Base-by-base conservation (phyloP, 2,113 vertebrate species). In the Symphodus melops region DNA sequence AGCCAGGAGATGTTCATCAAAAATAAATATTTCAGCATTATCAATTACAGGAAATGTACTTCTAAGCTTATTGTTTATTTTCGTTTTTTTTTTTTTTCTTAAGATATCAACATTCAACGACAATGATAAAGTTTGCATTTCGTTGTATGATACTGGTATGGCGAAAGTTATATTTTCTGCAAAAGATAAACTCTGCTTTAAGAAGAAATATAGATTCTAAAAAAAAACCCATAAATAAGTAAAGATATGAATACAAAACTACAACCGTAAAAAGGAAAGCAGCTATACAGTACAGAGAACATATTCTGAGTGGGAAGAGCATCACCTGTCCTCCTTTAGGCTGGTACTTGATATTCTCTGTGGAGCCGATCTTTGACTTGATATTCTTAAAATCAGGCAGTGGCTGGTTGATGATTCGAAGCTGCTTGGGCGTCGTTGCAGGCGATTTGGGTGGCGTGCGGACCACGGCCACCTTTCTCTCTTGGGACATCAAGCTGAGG, bases 361-460 rank as follows among this genome's bases (percentile, higher is more conserved):
- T 99, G 54, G 98, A 99, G 75, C 98, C 97, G 3, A 99, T 97
- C 95, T 99, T 99, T 87, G 98, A 98, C 85, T 93, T 97, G 94
- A 99, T 77, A 3, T 97, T 98, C 94, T 98, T 99, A 88, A 98
- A 96, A 91, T 99, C 97, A n/a, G 98, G 98, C 79, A 99, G 93
- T 17, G 98, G 97, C 83, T 98, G 97, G 91, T 96, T 99, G 87
- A 98, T 93, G 81, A 99, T 92, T 53, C 98, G 96, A 42, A 99
- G 95, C 89, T 98, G 97, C 93, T 99, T 99, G 14, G 97, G 96
- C 20, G 97, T 97, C 23, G 94, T 95, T 8, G 95, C 96, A 1
- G 98, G 98, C 39, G 98, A 99, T 89, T 99, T 99, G 16, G 98
- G 98, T 71, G 98, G 97, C 23, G 97, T 99, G 83, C 96, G 96